These are phyloP conservation scores for Enteromius mattozi DNA, from an alignment of 2,797 vertebrate species.

Conservation along the genomic window DNA sequence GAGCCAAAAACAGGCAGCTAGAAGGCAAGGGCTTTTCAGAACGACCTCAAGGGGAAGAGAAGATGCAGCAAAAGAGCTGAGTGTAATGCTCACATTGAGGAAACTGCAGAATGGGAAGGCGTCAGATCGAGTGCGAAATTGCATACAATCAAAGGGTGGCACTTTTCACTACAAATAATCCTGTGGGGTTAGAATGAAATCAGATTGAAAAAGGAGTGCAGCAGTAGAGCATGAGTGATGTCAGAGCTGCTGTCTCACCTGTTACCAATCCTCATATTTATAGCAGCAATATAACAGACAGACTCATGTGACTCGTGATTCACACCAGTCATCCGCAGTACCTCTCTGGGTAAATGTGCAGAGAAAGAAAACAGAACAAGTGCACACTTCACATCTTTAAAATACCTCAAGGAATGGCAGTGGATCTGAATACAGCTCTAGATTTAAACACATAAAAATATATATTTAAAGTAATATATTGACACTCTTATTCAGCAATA, in stretches of 20 bases:
- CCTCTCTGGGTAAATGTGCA: conserved; percentile 9
- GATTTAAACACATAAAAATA: neutral
- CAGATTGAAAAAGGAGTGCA: neutral
- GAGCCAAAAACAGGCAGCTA: conserved; percentile 8
- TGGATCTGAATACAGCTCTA: neutral
- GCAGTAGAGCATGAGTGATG: conserved; percentile 29
- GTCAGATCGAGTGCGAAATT: conserved; percentile 9
- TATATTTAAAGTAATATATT: neutral
- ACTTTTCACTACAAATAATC: conserved; percentile 40
- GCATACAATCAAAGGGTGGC: conserved; percentile 33
- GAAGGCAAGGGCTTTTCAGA: conserved; percentile 14
- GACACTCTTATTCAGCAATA: neutral
- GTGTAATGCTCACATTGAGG: conserved; percentile 19
- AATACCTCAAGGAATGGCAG: neutral
- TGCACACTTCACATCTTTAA: neutral
- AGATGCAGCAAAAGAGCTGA: neutral
- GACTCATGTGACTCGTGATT: neutral
- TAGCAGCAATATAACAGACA: conserved; percentile 27
- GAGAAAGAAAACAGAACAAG: conserved; percentile 11
- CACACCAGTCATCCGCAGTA: conserved; percentile 22
- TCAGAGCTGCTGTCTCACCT: conserved; percentile 40
- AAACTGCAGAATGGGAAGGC: conserved; percentile 10
- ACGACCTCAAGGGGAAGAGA: conserved; percentile 6
- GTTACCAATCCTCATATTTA: conserved; percentile 35
- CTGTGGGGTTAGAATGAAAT: conserved; percentile 30